phyloP scores from a whole-genome alignment of 2,113 vertebrate genomes.

The Nothoprocta perdicaria region DNA sequence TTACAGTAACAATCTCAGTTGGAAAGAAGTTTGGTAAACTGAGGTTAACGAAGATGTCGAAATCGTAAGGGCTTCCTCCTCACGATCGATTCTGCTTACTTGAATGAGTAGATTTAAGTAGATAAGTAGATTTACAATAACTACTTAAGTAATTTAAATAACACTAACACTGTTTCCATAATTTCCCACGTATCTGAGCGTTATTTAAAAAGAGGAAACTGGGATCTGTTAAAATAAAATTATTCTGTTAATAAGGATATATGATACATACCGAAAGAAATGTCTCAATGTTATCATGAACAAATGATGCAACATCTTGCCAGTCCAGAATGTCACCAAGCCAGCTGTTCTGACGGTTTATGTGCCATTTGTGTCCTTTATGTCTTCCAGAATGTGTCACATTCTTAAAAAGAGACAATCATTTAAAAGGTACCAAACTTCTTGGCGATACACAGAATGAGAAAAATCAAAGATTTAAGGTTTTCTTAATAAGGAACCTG shows the following conservation, averaged over 20 bases:
- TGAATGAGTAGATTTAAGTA: not conserved
- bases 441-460: not conserved
- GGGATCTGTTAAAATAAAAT: not conserved
- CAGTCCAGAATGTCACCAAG: constrained; percentile 95
- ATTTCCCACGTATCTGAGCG: not conserved
- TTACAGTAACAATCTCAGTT: not conserved
- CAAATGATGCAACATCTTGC: constrained; percentile 92
- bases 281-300: constrained; percentile 91
- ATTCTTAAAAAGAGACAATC: constrained; percentile 80
- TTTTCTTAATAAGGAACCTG: not conserved
- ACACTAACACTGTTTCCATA: not conserved
- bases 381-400: constrained; percentile 85
- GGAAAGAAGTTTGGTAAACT: not conserved
- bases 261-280: constrained; percentile 74
- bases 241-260: not conserved
- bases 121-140: too few species aligned
- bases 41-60: not conserved
- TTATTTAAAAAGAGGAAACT: not conserved
- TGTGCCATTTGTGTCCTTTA: constrained; percentile 85
- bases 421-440: not conserved
- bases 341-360: constrained; percentile 90
- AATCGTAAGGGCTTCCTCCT: not conserved
- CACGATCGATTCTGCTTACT: not conserved
- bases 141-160: too few species aligned
- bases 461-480: not conserved